Percentiles rank a stretch among this genome's conserved stretches.
These are phyloP conservation scores for Enteromius unitaeniatus DNA, from an alignment of 2,797 vertebrate species.

Conservation along the genomic window DNA sequence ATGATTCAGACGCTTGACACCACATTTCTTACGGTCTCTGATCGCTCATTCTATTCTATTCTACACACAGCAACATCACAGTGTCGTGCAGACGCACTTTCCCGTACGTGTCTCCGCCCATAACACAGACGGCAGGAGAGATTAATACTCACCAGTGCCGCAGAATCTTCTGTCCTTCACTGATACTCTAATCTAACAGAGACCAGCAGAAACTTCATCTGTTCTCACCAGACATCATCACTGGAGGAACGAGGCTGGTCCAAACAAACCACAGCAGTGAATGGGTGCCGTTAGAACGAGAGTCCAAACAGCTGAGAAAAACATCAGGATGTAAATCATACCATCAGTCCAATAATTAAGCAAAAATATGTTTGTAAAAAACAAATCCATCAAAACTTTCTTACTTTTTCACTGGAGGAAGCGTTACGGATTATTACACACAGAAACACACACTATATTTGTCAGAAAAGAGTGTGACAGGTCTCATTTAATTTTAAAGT, in stretches of 20 bases:
- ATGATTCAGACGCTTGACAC: background rate
- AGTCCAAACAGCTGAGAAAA: background rate
- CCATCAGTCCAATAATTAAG: background rate
- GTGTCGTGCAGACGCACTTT: background rate
- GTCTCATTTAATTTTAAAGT: background rate
- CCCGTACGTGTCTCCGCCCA: background rate
- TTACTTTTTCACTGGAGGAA: background rate
- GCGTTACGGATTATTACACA: background rate
- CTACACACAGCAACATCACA: background rate
- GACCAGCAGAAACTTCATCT: background rate
- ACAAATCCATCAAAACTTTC: background rate
- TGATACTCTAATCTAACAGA: slow-evolving; percentile 1
- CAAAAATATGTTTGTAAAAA: background rate
- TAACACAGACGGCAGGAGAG: background rate
- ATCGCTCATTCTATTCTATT: background rate
- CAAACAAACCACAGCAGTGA: background rate
- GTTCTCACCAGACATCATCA: background rate
- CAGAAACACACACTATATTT: background rate
- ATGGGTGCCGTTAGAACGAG: background rate
- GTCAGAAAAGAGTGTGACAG: background rate
- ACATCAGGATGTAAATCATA: background rate
- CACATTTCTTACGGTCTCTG: background rate
- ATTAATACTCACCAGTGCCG: background rate
- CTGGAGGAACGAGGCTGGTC: background rate
- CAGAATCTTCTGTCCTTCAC: background rate